Evolutionary conservation across 35 echinoderm and acorn worm species (phyloP).

Genomic region (Ophiothrix spiculata): DNA sequence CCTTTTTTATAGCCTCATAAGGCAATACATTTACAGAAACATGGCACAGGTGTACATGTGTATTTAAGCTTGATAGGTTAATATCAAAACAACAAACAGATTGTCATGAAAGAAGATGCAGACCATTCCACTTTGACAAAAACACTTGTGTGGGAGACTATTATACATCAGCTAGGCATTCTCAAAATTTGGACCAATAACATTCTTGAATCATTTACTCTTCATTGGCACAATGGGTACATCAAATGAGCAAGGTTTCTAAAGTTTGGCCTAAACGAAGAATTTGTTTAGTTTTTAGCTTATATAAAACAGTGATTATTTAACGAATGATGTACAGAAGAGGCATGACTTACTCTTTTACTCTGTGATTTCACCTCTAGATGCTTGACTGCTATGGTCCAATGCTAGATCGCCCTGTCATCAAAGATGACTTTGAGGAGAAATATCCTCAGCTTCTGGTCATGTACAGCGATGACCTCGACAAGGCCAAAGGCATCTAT

Average conservation of each 20-base stretch:
- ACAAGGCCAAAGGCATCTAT: conserved; percentile 87
- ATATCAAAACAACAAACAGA: not conserved
- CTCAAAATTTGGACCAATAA: not conserved
- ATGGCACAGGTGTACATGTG: not conserved
- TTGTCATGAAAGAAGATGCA: not conserved
- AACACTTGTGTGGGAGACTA: not conserved
- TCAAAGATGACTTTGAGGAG: conserved; percentile 90
- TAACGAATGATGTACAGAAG: not conserved
- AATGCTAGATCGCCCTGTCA: conserved; percentile 85
- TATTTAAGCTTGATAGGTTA: not conserved
- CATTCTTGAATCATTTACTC: not conserved
- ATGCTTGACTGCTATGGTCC: conserved; percentile 96
- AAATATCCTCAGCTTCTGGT: conserved; percentile 78
- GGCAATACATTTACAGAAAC: not conserved
- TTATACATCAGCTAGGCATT: not conserved
- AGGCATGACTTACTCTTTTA: not conserved
- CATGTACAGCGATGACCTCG: conserved; percentile 79
- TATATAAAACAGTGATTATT: not conserved
- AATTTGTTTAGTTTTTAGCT: not conserved
- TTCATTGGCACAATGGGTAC: not conserved
- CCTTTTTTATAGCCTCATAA: not conserved
- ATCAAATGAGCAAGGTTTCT: too few species aligned
- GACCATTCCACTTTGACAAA: not conserved
- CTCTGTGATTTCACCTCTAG: conserved; percentile 21
- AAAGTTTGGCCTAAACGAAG: too few species aligned